A percentile compares a stretch with the other conserved stretches of the same genome.
These are phyloP conservation scores for Nomia melanderi DNA, from an alignment of 1,140 invertebrate genomes.

Conservation along the genomic window DNA sequence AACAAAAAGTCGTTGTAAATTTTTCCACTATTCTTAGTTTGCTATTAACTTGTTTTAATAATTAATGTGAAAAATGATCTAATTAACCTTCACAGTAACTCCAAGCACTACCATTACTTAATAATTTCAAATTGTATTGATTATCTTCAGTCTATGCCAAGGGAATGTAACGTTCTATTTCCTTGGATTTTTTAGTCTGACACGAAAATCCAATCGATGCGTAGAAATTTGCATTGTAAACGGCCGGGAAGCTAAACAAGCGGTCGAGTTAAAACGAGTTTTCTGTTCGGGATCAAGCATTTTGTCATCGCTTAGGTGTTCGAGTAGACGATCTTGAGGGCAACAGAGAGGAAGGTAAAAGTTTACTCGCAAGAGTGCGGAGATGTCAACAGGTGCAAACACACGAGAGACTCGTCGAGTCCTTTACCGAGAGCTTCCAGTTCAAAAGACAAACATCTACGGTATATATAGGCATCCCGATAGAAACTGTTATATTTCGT, in stretches of 20 bases:
- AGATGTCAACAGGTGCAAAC: constrained; percentile 42
- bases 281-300: not conserved
- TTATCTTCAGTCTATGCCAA: too few species aligned
- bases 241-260: not conserved
- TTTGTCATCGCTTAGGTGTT: not conserved
- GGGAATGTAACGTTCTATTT: too few species aligned
- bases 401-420: not conserved
- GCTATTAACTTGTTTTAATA: too few species aligned
- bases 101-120: too few species aligned
- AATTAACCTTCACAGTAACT: too few species aligned
- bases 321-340: not conserved
- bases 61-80: too few species aligned
- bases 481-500: constrained; percentile 21
- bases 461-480: not conserved
- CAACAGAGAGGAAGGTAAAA: not conserved
- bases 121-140: too few species aligned
- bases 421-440: constrained; percentile 12
- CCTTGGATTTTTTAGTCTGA: not conserved
- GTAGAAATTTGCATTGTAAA: not conserved
- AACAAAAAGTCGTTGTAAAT: too few species aligned
- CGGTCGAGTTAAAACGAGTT: constrained; percentile 13
- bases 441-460: constrained; percentile 40
- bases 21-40: too few species aligned
- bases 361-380: constrained; percentile 12
- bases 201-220: not conserved